Evolutionary conservation across 2,797 vertebrate species (phyloP).

Genomic region (Hydrocynus forskahlii): DNA sequence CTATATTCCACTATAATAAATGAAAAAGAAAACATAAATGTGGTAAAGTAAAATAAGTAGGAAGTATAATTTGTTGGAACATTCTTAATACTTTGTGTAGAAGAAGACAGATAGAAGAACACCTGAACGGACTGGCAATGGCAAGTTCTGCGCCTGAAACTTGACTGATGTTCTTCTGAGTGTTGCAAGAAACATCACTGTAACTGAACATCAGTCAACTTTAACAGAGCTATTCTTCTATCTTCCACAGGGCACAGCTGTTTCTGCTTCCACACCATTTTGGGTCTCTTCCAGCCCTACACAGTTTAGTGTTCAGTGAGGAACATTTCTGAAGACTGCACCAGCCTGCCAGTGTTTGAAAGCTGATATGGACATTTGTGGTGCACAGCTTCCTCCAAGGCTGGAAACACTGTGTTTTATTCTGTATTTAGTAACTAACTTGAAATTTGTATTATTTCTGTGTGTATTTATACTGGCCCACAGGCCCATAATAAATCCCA

Average conservation of each 20-base stretch:
- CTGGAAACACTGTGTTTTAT: not conserved
- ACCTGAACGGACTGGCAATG: too few species aligned
- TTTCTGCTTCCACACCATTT: not conserved
- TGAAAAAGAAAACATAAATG: too few species aligned
- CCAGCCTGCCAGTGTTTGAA: conserved; percentile 10
- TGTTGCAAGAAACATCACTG: not conserved
- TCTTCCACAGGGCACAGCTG: not conserved
- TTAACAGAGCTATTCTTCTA: not conserved
- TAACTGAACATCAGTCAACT: not conserved
- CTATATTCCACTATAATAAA: too few species aligned
- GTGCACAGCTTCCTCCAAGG: conserved; percentile 5
- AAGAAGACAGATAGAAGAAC: too few species aligned
- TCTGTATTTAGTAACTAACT: not conserved
- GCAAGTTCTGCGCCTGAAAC: too few species aligned
- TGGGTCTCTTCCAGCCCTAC: not conserved
- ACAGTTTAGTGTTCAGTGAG: not conserved
- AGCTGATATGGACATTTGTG: conserved; percentile 17
- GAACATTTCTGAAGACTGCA: not conserved
- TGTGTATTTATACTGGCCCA: conserved; percentile 6
- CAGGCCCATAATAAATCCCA: not conserved
- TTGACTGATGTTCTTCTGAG: too few species aligned
- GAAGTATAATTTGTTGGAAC: too few species aligned
- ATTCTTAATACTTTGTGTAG: too few species aligned
- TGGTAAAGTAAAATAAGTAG: too few species aligned
- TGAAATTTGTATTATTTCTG: conserved; percentile 1